A percentile compares a stretch with the other conserved stretches of the same genome.
Conservation (phyloP, 2,797 vertebrate genomes). For the Pipistrellus kuhlii region DNA sequence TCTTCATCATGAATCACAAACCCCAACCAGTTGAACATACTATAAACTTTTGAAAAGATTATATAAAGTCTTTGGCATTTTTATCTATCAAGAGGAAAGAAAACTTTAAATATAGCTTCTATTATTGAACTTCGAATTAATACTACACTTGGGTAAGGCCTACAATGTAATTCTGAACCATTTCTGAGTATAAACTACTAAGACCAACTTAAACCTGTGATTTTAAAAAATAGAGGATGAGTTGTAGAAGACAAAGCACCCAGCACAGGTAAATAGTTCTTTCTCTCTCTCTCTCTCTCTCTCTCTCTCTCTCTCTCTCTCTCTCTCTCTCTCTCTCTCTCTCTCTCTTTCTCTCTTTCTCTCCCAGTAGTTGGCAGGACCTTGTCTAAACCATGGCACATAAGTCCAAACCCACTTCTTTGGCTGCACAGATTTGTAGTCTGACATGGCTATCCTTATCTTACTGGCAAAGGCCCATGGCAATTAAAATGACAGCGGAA, state of each 20-base stretch:
- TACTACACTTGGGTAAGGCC: not conserved
- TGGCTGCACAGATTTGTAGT: not conserved
- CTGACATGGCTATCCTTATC: constrained; percentile 5
- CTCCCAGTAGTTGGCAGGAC: not conserved
- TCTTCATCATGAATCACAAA: not conserved
- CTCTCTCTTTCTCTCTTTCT: too few species aligned
- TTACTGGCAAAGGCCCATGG: constrained; percentile 50
- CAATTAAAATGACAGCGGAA: constrained; percentile 61
- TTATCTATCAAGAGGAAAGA: not conserved
- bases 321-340: too few species aligned
- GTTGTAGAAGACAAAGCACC: not conserved
- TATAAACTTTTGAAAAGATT: not conserved
- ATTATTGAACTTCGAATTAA: constrained; percentile 14
- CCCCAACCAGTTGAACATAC: not conserved
- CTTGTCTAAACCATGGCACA: not conserved
- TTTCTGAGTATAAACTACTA: constrained; percentile 4
- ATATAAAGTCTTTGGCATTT: not conserved
- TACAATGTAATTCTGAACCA: not conserved
- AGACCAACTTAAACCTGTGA: constrained; percentile 3
- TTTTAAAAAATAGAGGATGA: constrained; percentile 2
- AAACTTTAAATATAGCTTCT: not conserved
- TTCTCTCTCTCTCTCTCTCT: too few species aligned
- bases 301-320: too few species aligned
- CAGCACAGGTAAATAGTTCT: not conserved
- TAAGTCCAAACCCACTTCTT: constrained; percentile 16